Percentiles rank a stretch among this genome's conserved stretches.
These are phyloP conservation scores for Oryctolagus cuniculus DNA, from an alignment of 2,113 vertebrate species.

Conservation along the genomic window mOryCun1.1 NC_091436.1:120513501-120514000, in stretches of 20 bases:
- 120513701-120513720: neutral
- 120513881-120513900: neutral
- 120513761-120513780: neutral
- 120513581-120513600: neutral
- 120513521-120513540: neutral
- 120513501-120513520: neutral
- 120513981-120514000: fast-evolving
- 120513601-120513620: neutral
- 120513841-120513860: neutral
- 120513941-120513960: neutral
- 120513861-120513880: neutral
- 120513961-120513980: neutral
- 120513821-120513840: neutral
- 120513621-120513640: no score
- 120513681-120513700: neutral
- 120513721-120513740: neutral
- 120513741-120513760: neutral
- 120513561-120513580: neutral
- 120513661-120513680: neutral
- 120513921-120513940: neutral
- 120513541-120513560: neutral
- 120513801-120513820: neutral
- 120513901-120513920: neutral
- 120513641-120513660: neutral
- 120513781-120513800: neutral